Evolutionary conservation across 2,888 invertebrate species (phyloP).

Genomic region (Troilus luridus): DNA sequence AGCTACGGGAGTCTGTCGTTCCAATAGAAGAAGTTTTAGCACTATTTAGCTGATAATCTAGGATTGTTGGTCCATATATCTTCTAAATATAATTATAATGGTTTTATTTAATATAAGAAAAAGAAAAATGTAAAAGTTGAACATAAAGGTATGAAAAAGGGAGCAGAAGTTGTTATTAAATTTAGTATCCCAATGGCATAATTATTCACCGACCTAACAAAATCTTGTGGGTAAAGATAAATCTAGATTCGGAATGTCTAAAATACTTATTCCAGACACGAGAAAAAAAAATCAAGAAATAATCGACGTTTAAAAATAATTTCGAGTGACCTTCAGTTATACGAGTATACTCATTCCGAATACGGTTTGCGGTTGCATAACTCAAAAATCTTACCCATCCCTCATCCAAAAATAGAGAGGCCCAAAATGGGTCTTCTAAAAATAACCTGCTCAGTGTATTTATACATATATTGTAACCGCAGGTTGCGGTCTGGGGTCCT

Average conservation of each 20-base stretch:
- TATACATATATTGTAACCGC: slow-evolving; percentile 31
- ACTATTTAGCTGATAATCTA: no score
- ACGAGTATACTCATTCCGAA: neutral
- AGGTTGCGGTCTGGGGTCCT: slow-evolving; percentile 9
- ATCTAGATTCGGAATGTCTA: neutral
- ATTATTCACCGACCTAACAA: neutral
- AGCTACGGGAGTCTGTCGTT: no score
- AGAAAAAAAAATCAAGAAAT: slow-evolving; percentile 5
- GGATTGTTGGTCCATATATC: no score
- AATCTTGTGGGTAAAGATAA: no score
- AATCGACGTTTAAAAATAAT: slow-evolving; percentile 1
- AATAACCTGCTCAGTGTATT: neutral
- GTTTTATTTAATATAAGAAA: no score
- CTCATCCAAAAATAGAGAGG: slow-evolving; percentile 33
- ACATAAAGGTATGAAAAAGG: neutral
- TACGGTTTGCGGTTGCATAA: slow-evolving; percentile 32
- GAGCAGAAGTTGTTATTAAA: neutral
- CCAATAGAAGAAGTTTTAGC: no score
- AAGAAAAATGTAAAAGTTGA: neutral
- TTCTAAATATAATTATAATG: no score
- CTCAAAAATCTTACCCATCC: neutral
- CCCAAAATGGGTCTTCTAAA: neutral
- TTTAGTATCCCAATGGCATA: neutral
- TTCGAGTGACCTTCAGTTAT: neutral
- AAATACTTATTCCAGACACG: neutral